Base-by-base conservation (phyloP, 2,113 vertebrate species). In the Callionymus lyra region DNA sequence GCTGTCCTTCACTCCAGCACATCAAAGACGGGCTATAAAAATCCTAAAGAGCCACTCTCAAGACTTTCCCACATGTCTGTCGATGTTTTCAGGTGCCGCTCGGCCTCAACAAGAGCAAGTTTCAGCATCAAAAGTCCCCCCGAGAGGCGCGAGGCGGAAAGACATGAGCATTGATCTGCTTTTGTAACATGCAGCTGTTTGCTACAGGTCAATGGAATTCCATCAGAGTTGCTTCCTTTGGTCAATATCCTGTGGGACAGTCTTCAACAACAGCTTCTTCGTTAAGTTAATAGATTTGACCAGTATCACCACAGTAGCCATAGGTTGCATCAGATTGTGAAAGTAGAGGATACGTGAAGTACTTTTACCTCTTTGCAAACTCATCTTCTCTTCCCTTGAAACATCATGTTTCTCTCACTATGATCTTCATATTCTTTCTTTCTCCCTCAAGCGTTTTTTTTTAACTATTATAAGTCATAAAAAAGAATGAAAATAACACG, bases 141-240 rank as follows among this genome's bases (percentile, higher is more conserved):
- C 47, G 59, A 65, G 57, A 51, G 56, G 31, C 44, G 53, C 34
- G 42, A 51, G 49, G 50, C 60, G 43, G 43, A 41, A 56, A 53
- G 13, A 44, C 21, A 27, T 42, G 56, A 47, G 63, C 68, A 79
- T 84, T 78, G 77, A 84, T 84, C 68, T 56, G 56, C 45, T 63
- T 53, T 68, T 68, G 74, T 63, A 75, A 76, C 76, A 67, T 8
- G 37, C 34, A 50, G 62, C 60, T 47, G 65, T 70, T 73, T 71
- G 55, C 50, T 60, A 59, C 49, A 70, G 70, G 76, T 80, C 77
- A 79, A 72, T 78, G 65, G 45, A 74, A 78, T 79, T 54, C 74
- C 68, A 79, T 75, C 69, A 62, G 63, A 53, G 68, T 65, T 58
- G 46, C 16, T 33, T 12, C 40, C 65, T 65, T 56, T 68, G 56